Conservation (phyloP, 2,113 vertebrate species). For the Bucco capensis region DNA sequence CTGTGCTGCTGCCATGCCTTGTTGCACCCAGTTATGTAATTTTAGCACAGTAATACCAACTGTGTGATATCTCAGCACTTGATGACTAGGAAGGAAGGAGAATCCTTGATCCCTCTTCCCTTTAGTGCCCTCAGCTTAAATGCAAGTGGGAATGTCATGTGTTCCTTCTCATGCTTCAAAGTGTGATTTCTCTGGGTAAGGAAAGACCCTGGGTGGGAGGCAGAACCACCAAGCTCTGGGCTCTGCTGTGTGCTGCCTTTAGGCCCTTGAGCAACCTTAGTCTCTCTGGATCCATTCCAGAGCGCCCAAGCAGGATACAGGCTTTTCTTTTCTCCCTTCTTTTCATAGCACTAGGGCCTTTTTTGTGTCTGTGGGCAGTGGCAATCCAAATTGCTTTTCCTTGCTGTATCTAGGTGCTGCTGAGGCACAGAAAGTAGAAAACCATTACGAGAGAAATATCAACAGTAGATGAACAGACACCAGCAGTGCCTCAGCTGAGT, state of each 20-base stretch:
- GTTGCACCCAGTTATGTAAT: neutral
- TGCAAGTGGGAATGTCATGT: neutral
- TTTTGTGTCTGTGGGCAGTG: neutral
- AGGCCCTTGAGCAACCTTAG: neutral
- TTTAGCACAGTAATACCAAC: neutral
- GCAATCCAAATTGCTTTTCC: neutral
- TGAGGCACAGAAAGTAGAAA: neutral
- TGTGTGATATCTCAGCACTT: neutral
- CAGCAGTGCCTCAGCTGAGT: neutral
- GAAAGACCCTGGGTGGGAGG: neutral
- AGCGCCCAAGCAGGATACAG: fast-evolving
- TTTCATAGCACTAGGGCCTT: neutral
- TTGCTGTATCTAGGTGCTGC: neutral
- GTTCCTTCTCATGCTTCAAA: fast-evolving
- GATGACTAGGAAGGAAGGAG: neutral
- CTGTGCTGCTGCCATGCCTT: neutral
- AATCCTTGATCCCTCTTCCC: neutral
- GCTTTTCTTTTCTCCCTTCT: neutral
- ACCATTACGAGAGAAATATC: neutral
- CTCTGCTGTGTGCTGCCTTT: neutral
- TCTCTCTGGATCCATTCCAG: neutral
- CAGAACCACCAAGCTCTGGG: neutral
- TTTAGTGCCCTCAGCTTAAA: neutral
- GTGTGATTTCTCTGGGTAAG: neutral
- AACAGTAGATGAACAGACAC: neutral